A percentile compares a stretch with the other conserved stretches of the same genome.
Evolutionary conservation across 2,113 vertebrate species (phyloP).

Genomic region (Hemiprocne comata): DNA sequence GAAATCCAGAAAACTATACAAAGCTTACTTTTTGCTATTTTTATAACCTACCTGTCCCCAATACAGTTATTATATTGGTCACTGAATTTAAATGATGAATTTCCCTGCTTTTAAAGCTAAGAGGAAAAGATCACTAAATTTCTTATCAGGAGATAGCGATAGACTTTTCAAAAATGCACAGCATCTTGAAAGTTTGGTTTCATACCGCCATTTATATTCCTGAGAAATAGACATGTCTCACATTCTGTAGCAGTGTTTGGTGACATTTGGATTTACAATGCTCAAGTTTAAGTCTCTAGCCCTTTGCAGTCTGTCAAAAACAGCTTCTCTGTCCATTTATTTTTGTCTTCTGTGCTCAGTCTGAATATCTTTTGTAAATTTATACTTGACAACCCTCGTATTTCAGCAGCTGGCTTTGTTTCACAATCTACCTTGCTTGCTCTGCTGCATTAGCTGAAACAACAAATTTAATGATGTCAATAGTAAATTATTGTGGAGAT

Average conservation of each 20-base stretch:
- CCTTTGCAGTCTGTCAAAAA: slow-evolving; percentile 83
- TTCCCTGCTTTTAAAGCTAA: slow-evolving; percentile 35
- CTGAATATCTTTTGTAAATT: slow-evolving; percentile 87
- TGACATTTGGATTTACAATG: slow-evolving; percentile 86
- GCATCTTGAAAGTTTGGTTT: slow-evolving; percentile 74
- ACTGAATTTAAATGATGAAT: slow-evolving; percentile 47
- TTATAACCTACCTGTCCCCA: slow-evolving; percentile 27
- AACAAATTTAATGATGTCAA: slow-evolving; percentile 87
- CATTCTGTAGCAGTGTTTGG: slow-evolving; percentile 72
- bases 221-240: slow-evolving; percentile 82
- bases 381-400: slow-evolving; percentile 85
- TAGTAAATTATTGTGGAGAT: slow-evolving; percentile 80
- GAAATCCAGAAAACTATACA: not conserved
- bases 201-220: slow-evolving; percentile 82
- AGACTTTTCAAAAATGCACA: slow-evolving; percentile 71
- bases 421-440: slow-evolving; percentile 80
- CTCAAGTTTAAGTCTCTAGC: slow-evolving; percentile 83
- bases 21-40: not conserved
- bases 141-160: slow-evolving; percentile 63
- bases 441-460: slow-evolving; percentile 83
- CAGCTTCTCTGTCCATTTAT: slow-evolving; percentile 83
- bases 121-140: slow-evolving; percentile 47
- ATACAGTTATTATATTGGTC: slow-evolving; percentile 18
- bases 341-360: slow-evolving; percentile 83
- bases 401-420: slow-evolving; percentile 82